Evolutionary conservation across 2,797 vertebrate species (phyloP), one percentile per base, ranked within the genome.

Genomic region (Silurus lanzhouensis): DNA sequence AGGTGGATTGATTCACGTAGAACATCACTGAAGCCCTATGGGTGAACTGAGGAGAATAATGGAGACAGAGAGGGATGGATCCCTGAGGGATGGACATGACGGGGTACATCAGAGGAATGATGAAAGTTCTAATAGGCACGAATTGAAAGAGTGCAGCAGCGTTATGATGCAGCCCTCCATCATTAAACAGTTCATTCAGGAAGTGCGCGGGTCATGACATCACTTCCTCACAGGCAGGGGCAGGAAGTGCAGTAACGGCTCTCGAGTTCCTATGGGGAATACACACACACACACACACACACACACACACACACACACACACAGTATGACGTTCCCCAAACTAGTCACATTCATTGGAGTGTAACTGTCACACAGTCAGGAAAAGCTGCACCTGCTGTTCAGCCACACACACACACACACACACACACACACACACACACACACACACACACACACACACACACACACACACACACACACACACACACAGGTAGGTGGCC

Each of bases 101-200:
- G 13, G 13, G 52, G 71, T 25, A 74, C 46, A 8, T 15, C 15
- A 76, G 52, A 55, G 7, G 48, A 15, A 25, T 2, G 48, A n/a
- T 17, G 61, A 31, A 61, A 20, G 7, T 27, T 2, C 27, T 12
- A 77, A 19, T 6, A 9, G 9, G 19, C 38, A 61, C 1, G 27
- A n/a, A 19, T 13, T 57, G 48, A 57, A 84, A 82, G 63, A 57
- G 83, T 7, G 13, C 60, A 44, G 31, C 38, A 19, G 13, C 1
- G 3, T 63, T 17, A n/a, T 10, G 5, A 80, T 6, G 15, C 14
- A 27, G 8, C 17, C 1, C 17, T 55, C 89, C 88, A 88, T 89
- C 89, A 90, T 91, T 90, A 92, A 93, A 92, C 90, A 95, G 93
- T 94, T 93, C 87, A 95, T 95, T 95, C 93, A 95, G 95, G 95